Conservation (phyloP, 35 echinoderm and acorn worm species). For the Diadema setosum region DNA sequence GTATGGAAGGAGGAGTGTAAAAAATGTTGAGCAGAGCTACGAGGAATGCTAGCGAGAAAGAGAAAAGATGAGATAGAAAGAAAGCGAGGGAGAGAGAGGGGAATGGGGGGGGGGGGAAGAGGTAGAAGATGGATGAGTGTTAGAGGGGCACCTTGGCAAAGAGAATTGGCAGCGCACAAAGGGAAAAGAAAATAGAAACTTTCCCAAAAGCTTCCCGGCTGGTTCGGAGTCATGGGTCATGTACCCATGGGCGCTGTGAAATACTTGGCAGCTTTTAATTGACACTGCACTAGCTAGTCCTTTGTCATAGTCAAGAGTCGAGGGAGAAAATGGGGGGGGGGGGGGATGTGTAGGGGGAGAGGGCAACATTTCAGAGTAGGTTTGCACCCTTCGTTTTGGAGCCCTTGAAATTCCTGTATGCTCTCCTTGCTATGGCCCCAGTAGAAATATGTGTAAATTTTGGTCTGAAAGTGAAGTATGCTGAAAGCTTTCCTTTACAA, state of each 20-base stretch:
- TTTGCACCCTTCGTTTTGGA: too few species aligned
- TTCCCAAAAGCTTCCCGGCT: too few species aligned
- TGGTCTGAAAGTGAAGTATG: too few species aligned
- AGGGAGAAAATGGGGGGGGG: not conserved
- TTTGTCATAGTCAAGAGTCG: too few species aligned
- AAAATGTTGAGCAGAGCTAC: not conserved
- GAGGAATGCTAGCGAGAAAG: not conserved
- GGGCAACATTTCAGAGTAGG: not conserved
- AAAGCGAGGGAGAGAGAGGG: not conserved
- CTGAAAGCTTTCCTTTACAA: too few species aligned
- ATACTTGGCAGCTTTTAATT: not conserved
- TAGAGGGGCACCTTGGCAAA: too few species aligned
- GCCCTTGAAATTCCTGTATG: too few species aligned
- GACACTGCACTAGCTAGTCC: not conserved
- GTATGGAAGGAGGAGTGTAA: too few species aligned
- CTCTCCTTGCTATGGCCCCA: too few species aligned
- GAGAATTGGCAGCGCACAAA: not conserved
- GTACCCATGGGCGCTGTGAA: not conserved
- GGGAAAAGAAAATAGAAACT: not conserved
- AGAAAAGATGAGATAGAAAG: not conserved
- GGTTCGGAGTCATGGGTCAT: too few species aligned
- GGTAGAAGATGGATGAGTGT: too few species aligned
- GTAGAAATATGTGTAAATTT: too few species aligned
- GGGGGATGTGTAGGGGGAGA: not conserved
- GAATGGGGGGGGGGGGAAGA: not conserved